Evolutionary conservation across 2,113 vertebrate species (phyloP).

Genomic region (Pardalotus punctatus): DNA sequence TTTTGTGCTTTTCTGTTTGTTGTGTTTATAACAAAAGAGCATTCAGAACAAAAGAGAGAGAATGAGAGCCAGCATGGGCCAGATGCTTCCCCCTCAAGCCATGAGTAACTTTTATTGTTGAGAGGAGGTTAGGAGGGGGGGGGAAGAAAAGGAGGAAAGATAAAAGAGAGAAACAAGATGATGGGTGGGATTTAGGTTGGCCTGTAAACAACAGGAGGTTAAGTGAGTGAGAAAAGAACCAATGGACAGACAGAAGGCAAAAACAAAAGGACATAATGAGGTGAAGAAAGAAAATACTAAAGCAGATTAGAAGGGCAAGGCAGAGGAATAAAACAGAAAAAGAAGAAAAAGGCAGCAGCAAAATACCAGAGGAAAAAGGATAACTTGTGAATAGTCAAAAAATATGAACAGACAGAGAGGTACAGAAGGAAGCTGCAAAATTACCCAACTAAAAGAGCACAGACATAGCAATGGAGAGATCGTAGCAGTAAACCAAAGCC

Average conservation of each 20-base stretch:
- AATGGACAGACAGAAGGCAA: not conserved
- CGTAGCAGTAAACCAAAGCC: not conserved
- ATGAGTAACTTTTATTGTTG: constrained; percentile 31
- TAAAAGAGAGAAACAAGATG: not conserved
- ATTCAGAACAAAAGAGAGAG: constrained; percentile 45
- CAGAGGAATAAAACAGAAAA: not conserved
- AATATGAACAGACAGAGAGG: not conserved
- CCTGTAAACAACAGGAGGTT: not conserved
- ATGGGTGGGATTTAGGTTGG: not conserved
- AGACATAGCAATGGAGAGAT: not conserved
- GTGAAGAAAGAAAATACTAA: not conserved
- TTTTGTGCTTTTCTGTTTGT: constrained; percentile 47
- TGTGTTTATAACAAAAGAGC: constrained; percentile 48
- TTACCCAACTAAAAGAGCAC: not conserved
- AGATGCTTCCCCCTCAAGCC: constrained; percentile 38
- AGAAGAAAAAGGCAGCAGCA: not conserved
- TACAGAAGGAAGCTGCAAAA: not conserved
- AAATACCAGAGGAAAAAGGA: not conserved
- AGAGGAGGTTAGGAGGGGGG: not conserved
- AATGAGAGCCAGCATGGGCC: not conserved
- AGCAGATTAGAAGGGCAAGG: not conserved
- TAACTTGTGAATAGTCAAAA: not conserved
- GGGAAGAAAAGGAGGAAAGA: constrained; percentile 10
- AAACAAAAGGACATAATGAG: not conserved
- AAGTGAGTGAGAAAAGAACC: not conserved